Base-by-base conservation (phyloP, 1,140 invertebrate species). In the Euura saliciscinereae region DNA sequence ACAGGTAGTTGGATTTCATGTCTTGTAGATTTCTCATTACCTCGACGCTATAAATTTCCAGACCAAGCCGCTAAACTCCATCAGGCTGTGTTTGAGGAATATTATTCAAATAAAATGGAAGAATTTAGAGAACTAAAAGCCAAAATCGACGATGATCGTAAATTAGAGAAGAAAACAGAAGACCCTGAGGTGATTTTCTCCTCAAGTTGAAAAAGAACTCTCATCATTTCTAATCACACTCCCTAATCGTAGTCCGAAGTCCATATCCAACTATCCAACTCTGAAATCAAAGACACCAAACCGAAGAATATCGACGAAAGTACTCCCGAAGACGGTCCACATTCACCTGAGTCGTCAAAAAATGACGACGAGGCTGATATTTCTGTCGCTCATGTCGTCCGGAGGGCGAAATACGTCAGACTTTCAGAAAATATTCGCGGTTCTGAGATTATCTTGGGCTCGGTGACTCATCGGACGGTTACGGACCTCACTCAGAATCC, bases 21-120 rank as follows among this genome's bases (percentile, higher is more conserved):
- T 28, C 28, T 28, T 28, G 28, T 28, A 28, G 28, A 28, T 28
- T 28, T 28, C 28, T 28, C 28, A 28, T n/a, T 10, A 4, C 64
- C 66, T 28, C 28, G 28, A 28, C 28, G 28, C 28, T 28, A 28
- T 28, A 1, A 28, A 28, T 44, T 65, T 51, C 4, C 65, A 80
- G 79, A 77, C 4, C 72, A 77, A 67, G 51, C 68, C 6, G 43
- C 70, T 5, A 71, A 75, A 2, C 72, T 79, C 3, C 70, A 76
- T 68, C 74, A 10, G 68, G 70, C 70, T 11, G 69, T 78, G 11
- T 77, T 71, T 13, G 72, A 78, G 8, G 71, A 80, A 45, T 75
- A 73, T 72, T 72, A 73, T 51, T 66, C 72, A 11, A 73, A 74
- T 43, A 77, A 66, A 64, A 74, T 66, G 43, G 6, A 2, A 44